A percentile compares a stretch with the other conserved stretches of the same genome.
phyloP scores from a whole-genome alignment of 2,113 vertebrate species.

The Cebus imitator region DNA sequence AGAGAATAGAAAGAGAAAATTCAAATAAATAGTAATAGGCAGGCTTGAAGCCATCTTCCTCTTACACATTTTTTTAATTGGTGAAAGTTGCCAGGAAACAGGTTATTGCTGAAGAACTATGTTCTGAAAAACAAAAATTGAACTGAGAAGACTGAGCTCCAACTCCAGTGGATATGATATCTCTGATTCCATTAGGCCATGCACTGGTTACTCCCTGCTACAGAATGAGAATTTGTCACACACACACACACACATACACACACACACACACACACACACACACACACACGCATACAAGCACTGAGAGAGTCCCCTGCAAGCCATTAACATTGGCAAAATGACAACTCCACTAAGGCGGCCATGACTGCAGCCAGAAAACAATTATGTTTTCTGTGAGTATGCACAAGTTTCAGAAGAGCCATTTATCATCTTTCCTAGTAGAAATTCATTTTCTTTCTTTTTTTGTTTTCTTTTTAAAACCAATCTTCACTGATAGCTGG shows the following conservation, averaged over 20 bases:
- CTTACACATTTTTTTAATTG: neutral
- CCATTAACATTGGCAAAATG: neutral
- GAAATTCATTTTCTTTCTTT: neutral
- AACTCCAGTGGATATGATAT: neutral
- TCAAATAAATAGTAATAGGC: neutral
- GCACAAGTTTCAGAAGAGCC: neutral
- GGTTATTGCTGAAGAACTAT: slow-evolving; percentile 6
- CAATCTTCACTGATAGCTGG: neutral
- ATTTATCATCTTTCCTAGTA: neutral
- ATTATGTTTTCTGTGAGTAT: neutral
- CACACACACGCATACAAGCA: neutral
- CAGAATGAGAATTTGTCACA: neutral
- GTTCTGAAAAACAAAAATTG: slow-evolving; percentile 19
- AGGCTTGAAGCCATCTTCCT: neutral
- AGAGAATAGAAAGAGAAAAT: slow-evolving; percentile 31
- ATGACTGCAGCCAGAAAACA: neutral
- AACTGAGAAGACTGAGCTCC: neutral
- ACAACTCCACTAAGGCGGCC: neutral
- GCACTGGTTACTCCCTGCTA: neutral
- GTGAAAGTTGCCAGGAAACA: neutral
- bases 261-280: neutral
- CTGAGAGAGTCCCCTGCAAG: neutral
- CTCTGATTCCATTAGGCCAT: neutral
- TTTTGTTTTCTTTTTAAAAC: neutral
- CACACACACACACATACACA: too few species aligned